A percentile compares a stretch with the other conserved stretches of the same genome.
Evolutionary conservation across 2,113 vertebrate genomes (phyloP).

Genomic region (Heliornis fulica): DNA sequence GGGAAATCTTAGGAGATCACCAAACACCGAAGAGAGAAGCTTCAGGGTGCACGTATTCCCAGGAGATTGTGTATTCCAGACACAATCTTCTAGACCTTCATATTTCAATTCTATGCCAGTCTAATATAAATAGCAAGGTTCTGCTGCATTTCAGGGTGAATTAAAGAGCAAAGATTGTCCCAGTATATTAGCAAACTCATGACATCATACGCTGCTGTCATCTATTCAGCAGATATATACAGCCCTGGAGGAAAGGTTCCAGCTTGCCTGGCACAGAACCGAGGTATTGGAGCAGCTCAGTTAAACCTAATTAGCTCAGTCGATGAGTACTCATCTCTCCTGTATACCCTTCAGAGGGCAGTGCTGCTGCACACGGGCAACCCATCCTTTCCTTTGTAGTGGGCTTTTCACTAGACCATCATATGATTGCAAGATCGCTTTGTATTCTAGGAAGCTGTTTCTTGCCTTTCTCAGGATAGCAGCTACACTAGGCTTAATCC

Average conservation of each 20-base stretch:
- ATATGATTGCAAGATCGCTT: not conserved
- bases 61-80: not conserved
- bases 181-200: not conserved
- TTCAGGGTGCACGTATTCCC: not conserved
- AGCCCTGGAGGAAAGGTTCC: not conserved
- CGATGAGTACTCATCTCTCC: accelerated
- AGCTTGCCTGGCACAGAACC: not conserved
- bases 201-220: not conserved
- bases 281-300: not conserved
- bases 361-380: not conserved
- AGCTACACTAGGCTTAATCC: constrained; percentile 2
- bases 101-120: not conserved
- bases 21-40: not conserved
- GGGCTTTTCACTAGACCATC: not conserved
- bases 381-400: not conserved
- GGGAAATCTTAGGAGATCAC: not conserved
- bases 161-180: not conserved
- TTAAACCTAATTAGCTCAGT: accelerated
- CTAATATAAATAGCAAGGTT: not conserved
- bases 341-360: not conserved
- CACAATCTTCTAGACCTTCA: not conserved
- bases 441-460: constrained; percentile 31
- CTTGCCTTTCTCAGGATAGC: not conserved
- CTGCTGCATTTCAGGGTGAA: not conserved
- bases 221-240: not conserved